These are phyloP conservation scores for Nemotelus pantherinus DNA, from an alignment of 2,888 invertebrate genomes.

Conservation along the genomic window DNA sequence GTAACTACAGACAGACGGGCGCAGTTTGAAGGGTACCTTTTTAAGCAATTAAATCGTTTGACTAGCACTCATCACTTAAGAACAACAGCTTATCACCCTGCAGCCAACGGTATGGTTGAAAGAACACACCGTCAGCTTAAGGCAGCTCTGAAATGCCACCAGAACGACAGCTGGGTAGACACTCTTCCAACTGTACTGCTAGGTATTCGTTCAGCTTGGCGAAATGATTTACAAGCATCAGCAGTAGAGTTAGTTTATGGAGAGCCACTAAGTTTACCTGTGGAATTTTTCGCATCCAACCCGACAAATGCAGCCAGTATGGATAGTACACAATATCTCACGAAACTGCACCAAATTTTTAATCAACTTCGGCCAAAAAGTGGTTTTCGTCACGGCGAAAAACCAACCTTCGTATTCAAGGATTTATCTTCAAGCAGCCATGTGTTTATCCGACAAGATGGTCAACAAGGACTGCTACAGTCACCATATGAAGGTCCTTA, in stretches of 20 bases:
- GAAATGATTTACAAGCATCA: slow-evolving; percentile 54
- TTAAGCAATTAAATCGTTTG: slow-evolving; percentile 52
- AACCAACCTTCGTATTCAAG: not conserved
- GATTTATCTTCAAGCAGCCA: not conserved
- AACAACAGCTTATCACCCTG: slow-evolving; percentile 60
- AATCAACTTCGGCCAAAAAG: not conserved
- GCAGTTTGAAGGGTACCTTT: slow-evolving; percentile 58
- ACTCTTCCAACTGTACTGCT: slow-evolving; percentile 57
- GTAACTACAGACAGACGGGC: slow-evolving; percentile 60
- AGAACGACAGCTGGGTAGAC: slow-evolving; percentile 53
- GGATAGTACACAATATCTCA: too few relatives aligned
- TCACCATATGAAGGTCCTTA: slow-evolving; percentile 1
- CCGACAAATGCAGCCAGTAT: not conserved
- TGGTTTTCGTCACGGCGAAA: not conserved
- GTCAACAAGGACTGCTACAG: not conserved
- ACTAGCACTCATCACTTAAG: slow-evolving; percentile 53
- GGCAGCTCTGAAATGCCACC: slow-evolving; percentile 56
- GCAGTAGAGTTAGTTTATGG: slow-evolving; percentile 57
- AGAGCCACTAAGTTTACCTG: slow-evolving; percentile 53
- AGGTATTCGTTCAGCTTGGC: slow-evolving; percentile 55
- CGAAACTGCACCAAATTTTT: not conserved
- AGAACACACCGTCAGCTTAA: slow-evolving; percentile 61
- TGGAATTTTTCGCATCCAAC: slow-evolving; percentile 41
- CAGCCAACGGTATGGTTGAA: slow-evolving; percentile 61
- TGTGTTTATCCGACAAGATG: slow-evolving; percentile 14